A percentile compares a stretch with the other conserved stretches of the same genome.
phyloP scores from a whole-genome alignment of 2,888 invertebrate genomes.

The Euplagia quadripunctaria region DNA sequence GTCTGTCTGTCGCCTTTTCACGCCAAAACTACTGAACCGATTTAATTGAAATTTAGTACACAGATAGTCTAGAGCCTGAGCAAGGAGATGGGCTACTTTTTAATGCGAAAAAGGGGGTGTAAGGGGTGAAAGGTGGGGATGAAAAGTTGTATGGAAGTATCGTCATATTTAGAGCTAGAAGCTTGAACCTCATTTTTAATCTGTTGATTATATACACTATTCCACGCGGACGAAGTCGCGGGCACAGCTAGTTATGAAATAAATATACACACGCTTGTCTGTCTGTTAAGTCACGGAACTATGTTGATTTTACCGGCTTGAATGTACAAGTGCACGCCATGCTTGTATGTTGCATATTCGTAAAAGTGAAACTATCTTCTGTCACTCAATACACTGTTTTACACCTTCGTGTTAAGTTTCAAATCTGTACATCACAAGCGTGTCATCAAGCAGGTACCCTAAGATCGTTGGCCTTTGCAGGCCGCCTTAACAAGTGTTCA shows the following conservation, averaged over 20 bases:
- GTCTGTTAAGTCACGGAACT: background rate
- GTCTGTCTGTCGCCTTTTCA: too few species aligned
- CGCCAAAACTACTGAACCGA: too few species aligned
- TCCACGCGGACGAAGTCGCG: too few species aligned
- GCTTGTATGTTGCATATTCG: background rate
- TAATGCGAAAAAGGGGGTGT: too few species aligned
- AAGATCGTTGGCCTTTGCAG: background rate
- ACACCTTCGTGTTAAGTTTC: background rate
- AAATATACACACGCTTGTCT: background rate
- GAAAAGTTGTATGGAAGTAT: too few species aligned
- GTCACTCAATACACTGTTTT: background rate
- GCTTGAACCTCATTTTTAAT: too few species aligned
- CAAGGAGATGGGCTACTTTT: too few species aligned
- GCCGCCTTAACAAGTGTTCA: background rate
- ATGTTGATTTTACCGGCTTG: background rate
- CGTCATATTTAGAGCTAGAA: too few species aligned
- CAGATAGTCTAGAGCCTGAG: too few species aligned
- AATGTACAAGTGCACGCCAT: background rate
- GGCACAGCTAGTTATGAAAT: background rate
- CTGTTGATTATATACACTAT: too few species aligned
- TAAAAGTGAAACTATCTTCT: background rate
- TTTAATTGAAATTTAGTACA: too few species aligned
- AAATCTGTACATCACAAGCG: background rate
- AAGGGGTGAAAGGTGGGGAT: too few species aligned
- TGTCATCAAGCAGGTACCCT: background rate